Percentiles rank a stretch among this genome's conserved stretches.
These are phyloP conservation scores for Amniataba percoides DNA, from an alignment of 2,797 vertebrate species.

Conservation along the genomic window DNA sequence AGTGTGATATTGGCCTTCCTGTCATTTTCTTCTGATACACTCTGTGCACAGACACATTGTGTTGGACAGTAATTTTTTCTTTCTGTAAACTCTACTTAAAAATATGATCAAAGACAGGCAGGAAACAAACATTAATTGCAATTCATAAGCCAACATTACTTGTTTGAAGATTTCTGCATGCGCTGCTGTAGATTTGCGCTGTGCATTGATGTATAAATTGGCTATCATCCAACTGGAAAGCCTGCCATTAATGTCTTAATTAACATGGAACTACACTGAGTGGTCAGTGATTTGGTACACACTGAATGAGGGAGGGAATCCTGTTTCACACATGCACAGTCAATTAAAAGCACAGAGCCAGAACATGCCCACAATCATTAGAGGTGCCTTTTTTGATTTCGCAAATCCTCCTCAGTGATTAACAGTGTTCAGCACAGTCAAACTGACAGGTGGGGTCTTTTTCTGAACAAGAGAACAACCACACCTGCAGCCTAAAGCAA, in stretches of 20 bases:
- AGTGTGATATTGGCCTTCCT: not conserved
- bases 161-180: not conserved
- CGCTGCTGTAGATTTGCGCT: not conserved
- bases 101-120: not conserved
- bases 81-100: not conserved
- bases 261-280: conserved; percentile 19
- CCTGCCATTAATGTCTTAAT: conserved; percentile 20
- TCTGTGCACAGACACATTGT: not conserved
- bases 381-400: not conserved
- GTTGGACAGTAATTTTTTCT: not conserved
- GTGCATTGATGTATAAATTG: conserved; percentile 1
- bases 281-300: not conserved
- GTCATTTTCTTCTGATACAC: not conserved
- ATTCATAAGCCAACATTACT: not conserved
- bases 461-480: not conserved
- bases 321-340: conserved; percentile 26
- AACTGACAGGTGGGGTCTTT: not conserved
- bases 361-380: conserved; percentile 4
- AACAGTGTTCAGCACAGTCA: not conserved
- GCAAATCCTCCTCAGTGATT: not conserved
- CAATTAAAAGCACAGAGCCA: not conserved
- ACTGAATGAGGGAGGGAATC: conserved; percentile 16
- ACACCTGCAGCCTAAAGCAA: not conserved
- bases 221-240: not conserved
- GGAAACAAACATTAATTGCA: not conserved